Evolutionary conservation across 2,797 vertebrate species (phyloP), one percentile per base, ranked within the genome.

Genomic region (Melanotaenia maccullochi): DNA sequence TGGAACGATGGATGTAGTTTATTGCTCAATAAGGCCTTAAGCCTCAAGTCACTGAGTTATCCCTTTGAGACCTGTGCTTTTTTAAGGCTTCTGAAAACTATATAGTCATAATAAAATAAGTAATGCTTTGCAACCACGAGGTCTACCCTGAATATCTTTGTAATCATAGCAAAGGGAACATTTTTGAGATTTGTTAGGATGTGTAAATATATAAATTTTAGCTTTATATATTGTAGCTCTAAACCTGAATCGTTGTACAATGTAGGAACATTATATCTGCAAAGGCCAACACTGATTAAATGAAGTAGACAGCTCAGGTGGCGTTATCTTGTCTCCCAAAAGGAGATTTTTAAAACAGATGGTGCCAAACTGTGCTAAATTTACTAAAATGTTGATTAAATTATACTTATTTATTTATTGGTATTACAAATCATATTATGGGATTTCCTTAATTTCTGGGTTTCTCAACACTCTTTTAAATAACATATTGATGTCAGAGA

Each of bases 11-110:
- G 40, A 44, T 44, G 16, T 44, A 44, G 40, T 44, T 44, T 18
- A 40, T 44, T 44, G 40, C 40, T 44, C 14, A 9, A 42, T 20
- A 78, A 58, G 59, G 24, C 79, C 72, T 30, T 69, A 20, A 65
- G 68, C 49, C 60, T 56, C 8, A 36, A 82, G 63, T 72, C 58
- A 60, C 54, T 28, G 75, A 60, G 72, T 82, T 73, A 51, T 65
- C 73, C 59, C 11, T 11, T n/a, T 20, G 1, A 30, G 5, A 9
- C 36, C 36, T 36, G 36, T 11, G 11, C 36, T 9, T 49, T 49
- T 12, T 12, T 36, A 12, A 36, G 36, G 9, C 11, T 11, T 36
- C 36, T 36, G 11, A 11, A 36, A 36, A 36, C 3, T 11, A 3
- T 9, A 36, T 36, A 36, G 1, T 9, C 3, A 36, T 36, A 36